Evolutionary conservation across 2,797 vertebrate species (phyloP).

Genomic region (Aeoliscus strigatus): DNA sequence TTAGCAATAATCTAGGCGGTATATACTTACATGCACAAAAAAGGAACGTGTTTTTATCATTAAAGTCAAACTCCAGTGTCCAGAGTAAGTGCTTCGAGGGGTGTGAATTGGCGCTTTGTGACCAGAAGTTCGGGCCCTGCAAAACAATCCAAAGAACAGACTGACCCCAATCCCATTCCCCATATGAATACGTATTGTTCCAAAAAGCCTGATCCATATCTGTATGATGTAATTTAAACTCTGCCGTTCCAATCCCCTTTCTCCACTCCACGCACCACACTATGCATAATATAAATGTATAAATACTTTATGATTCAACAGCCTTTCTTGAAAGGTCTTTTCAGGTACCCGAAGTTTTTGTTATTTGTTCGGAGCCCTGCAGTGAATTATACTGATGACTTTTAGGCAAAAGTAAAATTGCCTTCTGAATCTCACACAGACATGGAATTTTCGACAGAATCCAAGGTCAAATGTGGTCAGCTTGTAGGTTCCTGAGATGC

Average conservation of each 20-base stretch:
- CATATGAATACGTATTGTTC: constrained; percentile 65
- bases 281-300: constrained; percentile 52
- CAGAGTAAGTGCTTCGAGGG: too few relatives aligned
- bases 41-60: too few relatives aligned
- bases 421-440: too few relatives aligned
- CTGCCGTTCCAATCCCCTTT: constrained; percentile 16
- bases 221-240: constrained; percentile 52
- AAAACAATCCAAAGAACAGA: constrained; percentile 64
- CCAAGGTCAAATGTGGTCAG: constrained; percentile 37
- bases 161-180: constrained; percentile 66
- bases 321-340: constrained; percentile 32
- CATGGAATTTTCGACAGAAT: too few relatives aligned
- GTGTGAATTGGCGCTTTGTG: constrained; percentile 6
- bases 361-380: constrained; percentile 15
- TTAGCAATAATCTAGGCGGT: constrained; percentile 18
- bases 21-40: too few relatives aligned
- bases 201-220: constrained; percentile 67
- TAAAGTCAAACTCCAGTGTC: too few relatives aligned
- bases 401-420: too few relatives aligned
- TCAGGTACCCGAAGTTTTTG: constrained; percentile 13
- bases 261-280: constrained; percentile 34
- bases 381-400: constrained; percentile 4
- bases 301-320: constrained; percentile 48
- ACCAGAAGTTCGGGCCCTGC: constrained; percentile 29
- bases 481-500: constrained; percentile 5